Conservation (phyloP, 2,113 vertebrate genomes). For the Toxostoma redivivum region DNA sequence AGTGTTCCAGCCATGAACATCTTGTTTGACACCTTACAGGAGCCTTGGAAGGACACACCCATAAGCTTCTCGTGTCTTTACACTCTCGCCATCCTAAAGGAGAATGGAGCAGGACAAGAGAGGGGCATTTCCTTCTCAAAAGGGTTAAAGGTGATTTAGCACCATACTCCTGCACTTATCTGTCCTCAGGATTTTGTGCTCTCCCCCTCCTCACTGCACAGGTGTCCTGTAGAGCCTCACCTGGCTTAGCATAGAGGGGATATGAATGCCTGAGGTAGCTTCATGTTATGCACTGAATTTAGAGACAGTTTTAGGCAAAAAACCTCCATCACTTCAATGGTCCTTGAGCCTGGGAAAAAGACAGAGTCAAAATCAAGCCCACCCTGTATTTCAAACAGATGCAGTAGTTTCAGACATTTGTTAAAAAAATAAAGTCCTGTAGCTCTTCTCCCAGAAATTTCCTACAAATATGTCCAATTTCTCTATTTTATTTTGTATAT, state of each 20-base stretch:
- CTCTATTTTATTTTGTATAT: neutral
- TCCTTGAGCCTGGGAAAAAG: neutral
- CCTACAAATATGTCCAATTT: neutral
- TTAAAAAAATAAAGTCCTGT: neutral
- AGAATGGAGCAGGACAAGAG: neutral
- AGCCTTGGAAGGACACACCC: neutral
- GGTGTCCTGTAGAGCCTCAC: neutral
- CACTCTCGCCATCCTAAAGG: neutral
- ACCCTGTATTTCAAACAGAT: neutral
- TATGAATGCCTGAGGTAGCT: neutral
- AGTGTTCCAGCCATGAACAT: neutral
- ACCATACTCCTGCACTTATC: neutral
- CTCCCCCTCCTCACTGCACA: neutral
- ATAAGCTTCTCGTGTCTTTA: neutral
- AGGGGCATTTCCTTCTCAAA: neutral
- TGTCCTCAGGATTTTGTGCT: neutral
- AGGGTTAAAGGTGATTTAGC: neutral
- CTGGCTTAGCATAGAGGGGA: neutral
- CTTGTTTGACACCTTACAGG: neutral
- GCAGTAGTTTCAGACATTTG: neutral
- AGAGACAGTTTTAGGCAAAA: neutral
- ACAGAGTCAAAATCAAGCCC: neutral
- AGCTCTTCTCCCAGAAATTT: neutral
- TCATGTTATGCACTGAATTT: neutral
- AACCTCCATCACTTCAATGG: accelerated